Base-by-base conservation (phyloP, 2,113 vertebrate genomes). In the Carollia perspicillata region DNA sequence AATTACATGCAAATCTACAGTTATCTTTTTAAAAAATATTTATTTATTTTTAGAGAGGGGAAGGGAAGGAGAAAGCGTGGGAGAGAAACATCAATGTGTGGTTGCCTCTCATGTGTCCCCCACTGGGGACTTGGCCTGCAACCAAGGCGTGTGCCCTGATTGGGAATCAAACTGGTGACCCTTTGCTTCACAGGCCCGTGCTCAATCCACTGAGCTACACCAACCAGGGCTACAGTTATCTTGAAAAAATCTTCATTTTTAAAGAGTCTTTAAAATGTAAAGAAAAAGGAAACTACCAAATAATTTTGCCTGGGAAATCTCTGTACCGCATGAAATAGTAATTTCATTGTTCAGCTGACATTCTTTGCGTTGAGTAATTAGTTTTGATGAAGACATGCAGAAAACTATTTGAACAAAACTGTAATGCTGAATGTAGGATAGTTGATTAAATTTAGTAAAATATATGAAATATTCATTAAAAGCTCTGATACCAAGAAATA, bases 401-500 rank as follows among this genome's bases (percentile, higher is more conserved):
- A 80, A 66, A 83, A 77, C 66, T 30, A 72, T 47, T 68, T 95
- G n/a, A 94, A 79, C 18, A 80, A 75, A 94, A 65, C 4, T 49
- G 20, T 78, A 91, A 95, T 68, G 35, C 5, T 93, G 53, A 77
- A 58, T 44, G 30, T 18, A 80, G 26, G 8, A 65, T 3, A 85
- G 40, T n/a, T 79, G 22, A 84, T 68, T 90, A 84, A 84, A 51
- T 77, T 88, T 55, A 91, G 33, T n/a, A 78, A 94, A 97, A 90
- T 55, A 90, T 55, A 10, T 35, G 68, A 37, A 44, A 89, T 37
- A 47, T 94, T 91, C 12, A 89, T 81, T 93, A 90, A 66, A 93
- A 95, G 93, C 30, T 92, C 35, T 14, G 30, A 6, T 60, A 90
- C 90, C 35, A 55, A 53, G 35, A 75, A 74, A 95, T 89, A 92